phyloP scores from a whole-genome alignment of 1,140 invertebrate genomes.

The Argopecten irradians region DNA sequence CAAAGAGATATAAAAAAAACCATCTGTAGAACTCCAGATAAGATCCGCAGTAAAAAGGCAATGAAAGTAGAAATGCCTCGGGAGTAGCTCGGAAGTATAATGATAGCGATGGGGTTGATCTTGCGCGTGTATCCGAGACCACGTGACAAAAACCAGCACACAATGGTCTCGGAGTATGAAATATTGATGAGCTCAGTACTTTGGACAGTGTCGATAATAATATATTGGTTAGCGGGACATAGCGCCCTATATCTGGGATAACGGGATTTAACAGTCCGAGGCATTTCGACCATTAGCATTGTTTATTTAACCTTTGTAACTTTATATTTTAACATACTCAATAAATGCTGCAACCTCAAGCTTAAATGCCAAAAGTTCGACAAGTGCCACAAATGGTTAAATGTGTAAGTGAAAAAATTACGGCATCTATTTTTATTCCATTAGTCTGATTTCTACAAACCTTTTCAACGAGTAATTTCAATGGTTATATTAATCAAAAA shows the following conservation, averaged over 20 bases:
- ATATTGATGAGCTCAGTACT: not conserved
- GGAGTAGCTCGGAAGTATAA: not conserved
- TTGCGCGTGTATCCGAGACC: not conserved
- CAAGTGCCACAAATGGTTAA: no score
- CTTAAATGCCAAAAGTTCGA: no score
- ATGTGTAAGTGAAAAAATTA: no score
- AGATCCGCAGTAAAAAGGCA: not conserved
- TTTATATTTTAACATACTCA: no score
- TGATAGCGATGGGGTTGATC: not conserved
- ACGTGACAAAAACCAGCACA: not conserved
- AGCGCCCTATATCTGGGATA: not conserved
- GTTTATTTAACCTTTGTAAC: no score
- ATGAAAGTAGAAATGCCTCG: not conserved
- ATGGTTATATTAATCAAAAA: no score
- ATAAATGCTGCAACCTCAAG: no score
- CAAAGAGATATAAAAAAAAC: not conserved
- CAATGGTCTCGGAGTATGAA: not conserved
- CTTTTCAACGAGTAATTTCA: no score
- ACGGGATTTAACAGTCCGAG: no score
- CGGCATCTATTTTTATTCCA: no score
- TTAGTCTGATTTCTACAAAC: no score
- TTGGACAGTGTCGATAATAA: not conserved
- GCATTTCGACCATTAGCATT: no score
- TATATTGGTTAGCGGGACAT: not conserved
- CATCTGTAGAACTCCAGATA: not conserved